These are phyloP conservation scores for Augiades crinisus DNA, from an alignment of 2,888 invertebrate species.

Conservation along the genomic window DNA sequence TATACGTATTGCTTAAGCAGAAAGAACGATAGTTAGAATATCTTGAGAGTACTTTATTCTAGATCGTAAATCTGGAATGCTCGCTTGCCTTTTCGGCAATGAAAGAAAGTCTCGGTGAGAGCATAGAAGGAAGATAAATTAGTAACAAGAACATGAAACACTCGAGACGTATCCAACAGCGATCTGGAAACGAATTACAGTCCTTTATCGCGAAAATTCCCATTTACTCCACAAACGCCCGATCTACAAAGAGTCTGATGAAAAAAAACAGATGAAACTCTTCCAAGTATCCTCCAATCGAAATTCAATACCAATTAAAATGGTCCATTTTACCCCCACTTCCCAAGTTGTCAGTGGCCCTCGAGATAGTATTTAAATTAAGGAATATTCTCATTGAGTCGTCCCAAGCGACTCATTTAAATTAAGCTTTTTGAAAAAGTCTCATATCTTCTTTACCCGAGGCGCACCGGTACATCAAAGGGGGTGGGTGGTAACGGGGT, in stretches of 20 bases:
- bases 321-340: constrained; percentile 49
- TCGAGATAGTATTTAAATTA: constrained; percentile 77
- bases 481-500: constrained; percentile 63
- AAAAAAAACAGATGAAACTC: constrained; percentile 42
- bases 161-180: constrained; percentile 13
- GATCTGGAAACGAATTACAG: constrained; percentile 32
- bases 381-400: constrained; percentile 76
- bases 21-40: too few species aligned
- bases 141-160: constrained; percentile 1
- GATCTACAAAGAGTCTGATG: constrained; percentile 36
- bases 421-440: constrained; percentile 81
- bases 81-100: too few species aligned
- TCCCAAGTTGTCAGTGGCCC: constrained; percentile 48
- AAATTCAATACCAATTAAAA: constrained; percentile 80
- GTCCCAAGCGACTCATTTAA: constrained; percentile 75
- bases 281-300: constrained; percentile 58
- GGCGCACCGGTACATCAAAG: constrained; percentile 75
- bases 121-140: constrained; percentile 7
- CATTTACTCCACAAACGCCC: constrained; percentile 44
- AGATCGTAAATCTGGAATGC: too few species aligned
- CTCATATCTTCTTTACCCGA: constrained; percentile 79
- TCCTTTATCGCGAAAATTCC: constrained; percentile 41
- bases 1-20: too few species aligned
- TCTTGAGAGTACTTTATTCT: too few species aligned
- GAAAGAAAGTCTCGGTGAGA: not conserved